These are phyloP conservation scores for Gila robusta DNA, from an alignment of 2,797 vertebrate genomes.

Conservation along the genomic window DNA sequence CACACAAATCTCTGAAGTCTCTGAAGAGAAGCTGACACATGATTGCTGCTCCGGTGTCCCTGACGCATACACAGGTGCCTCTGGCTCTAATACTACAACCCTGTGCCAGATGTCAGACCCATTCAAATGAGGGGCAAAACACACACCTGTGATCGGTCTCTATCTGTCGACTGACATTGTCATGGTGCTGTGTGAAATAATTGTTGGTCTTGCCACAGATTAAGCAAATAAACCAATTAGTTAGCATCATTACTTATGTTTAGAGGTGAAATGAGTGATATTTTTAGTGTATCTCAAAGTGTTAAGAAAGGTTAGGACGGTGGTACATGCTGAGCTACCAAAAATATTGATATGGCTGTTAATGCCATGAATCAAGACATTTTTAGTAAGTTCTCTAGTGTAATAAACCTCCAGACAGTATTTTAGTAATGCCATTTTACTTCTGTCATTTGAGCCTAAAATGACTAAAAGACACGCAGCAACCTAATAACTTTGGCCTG, in stretches of 20 bases:
- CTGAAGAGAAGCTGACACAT: conserved; percentile 46
- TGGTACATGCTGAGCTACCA: neutral
- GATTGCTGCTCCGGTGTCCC: conserved; percentile 47
- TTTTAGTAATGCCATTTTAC: neutral
- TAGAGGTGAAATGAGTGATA: conserved; percentile 18
- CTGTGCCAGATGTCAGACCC: conserved; percentile 59
- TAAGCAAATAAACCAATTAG: conserved; percentile 55
- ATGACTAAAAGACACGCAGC: neutral
- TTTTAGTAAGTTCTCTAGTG: neutral
- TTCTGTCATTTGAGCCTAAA: neutral
- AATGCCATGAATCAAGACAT: neutral
- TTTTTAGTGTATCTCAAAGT: conserved; percentile 32
- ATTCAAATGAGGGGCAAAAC: conserved; percentile 37
- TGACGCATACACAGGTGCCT: conserved; percentile 49
- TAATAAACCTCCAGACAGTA: neutral
- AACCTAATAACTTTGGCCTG: too few relatives aligned
- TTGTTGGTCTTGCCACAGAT: conserved; percentile 56
- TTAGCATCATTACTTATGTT: conserved; percentile 40
- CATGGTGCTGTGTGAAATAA: conserved; percentile 58
- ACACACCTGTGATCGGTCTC: conserved; percentile 59
- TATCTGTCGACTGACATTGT: conserved; percentile 58
- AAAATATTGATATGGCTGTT: neutral
- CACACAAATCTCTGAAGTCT: conserved; percentile 49
- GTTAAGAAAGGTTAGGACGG: neutral
- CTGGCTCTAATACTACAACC: conserved; percentile 56